A percentile compares a stretch with the other conserved stretches of the same genome.
Evolutionary conservation across 2,113 vertebrate genomes (phyloP).

Genomic region (Melozone crissalis): DNA sequence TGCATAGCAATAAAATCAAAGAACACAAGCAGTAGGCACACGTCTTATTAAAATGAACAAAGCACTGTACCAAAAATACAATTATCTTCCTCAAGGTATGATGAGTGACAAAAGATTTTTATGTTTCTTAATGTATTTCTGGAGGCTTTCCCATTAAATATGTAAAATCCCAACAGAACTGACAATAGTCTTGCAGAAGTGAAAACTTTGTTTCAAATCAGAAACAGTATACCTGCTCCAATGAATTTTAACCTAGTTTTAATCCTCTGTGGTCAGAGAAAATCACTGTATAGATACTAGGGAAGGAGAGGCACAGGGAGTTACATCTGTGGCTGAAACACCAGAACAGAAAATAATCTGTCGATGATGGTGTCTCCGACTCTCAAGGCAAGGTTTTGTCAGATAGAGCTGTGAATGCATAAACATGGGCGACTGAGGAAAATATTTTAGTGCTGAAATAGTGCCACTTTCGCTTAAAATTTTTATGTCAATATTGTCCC

Average conservation of each 20-base stretch:
- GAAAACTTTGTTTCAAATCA: neutral
- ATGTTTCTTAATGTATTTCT: neutral
- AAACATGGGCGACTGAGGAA: neutral
- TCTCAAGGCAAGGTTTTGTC: neutral
- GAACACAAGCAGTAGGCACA: neutral
- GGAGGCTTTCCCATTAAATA: neutral
- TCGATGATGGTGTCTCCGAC: accelerated
- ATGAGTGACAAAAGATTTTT: neutral
- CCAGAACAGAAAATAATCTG: neutral
- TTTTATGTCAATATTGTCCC: neutral
- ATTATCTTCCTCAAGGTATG: neutral
- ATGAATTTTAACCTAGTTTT: neutral
- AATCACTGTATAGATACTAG: neutral
- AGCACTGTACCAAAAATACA: neutral
- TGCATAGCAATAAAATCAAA: neutral
- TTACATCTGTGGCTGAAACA: neutral
- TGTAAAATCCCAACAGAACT: neutral
- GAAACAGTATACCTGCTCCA: neutral
- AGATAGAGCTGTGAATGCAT: neutral
- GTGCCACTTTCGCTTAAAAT: neutral
- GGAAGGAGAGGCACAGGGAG: neutral
- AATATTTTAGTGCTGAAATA: neutral
- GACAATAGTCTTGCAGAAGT: neutral
- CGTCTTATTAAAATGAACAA: neutral
- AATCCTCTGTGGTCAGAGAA: neutral